A percentile compares a stretch with the other conserved stretches of the same genome.
Evolutionary conservation across 2,113 vertebrate genomes (phyloP).

Genomic region (Chamaea fasciata): DNA sequence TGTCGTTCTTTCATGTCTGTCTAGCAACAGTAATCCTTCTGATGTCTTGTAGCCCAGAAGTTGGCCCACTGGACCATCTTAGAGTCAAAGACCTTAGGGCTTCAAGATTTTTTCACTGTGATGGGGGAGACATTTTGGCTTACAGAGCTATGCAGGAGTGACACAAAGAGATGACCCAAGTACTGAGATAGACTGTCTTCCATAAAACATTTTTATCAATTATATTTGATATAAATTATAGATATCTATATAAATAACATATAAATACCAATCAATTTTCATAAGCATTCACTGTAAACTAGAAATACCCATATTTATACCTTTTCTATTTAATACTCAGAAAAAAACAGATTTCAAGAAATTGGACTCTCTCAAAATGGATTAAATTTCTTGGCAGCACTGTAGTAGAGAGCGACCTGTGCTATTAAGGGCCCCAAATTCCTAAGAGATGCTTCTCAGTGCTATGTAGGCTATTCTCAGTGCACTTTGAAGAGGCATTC

Average conservation of each 20-base stretch:
- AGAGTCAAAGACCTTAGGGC: background rate
- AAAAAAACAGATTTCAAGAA: background rate
- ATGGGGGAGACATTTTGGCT: background rate
- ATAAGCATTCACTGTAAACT: background rate
- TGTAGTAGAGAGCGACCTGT: background rate
- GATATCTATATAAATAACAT: background rate
- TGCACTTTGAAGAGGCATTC: background rate
- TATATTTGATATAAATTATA: background rate
- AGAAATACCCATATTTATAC: background rate
- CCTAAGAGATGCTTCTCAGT: background rate
- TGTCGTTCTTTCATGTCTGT: too few relatives aligned
- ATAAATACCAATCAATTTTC: background rate
- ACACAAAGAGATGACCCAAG: background rate
- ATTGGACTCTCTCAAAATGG: rapidly evolving
- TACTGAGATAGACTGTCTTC: background rate
- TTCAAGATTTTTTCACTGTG: background rate
- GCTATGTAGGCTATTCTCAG: background rate
- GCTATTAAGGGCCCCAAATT: background rate
- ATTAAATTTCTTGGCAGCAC: background rate
- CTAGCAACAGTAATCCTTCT: background rate
- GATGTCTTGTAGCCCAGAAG: background rate
- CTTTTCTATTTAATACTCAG: background rate
- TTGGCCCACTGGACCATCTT: background rate
- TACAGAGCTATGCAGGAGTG: background rate
- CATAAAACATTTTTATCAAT: background rate